Evolutionary conservation across 2,888 invertebrate species (phyloP).

Genomic region (Dastarcus helophoroides): DNA sequence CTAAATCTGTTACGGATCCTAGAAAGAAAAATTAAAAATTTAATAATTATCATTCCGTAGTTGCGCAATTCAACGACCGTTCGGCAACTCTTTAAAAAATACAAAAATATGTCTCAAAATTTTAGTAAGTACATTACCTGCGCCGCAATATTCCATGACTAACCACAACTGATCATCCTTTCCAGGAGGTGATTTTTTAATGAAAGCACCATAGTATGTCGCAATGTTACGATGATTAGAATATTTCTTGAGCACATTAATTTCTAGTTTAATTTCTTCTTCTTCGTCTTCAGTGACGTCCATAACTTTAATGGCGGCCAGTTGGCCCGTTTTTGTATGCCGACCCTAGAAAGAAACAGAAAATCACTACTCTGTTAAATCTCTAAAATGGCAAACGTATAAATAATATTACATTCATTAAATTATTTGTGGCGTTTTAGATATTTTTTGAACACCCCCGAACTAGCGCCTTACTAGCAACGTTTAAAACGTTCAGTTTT

Average conservation of each 20-base stretch:
- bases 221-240: slow-evolving; percentile 99
- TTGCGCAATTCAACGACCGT: not conserved
- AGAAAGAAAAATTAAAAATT: slow-evolving; percentile 21
- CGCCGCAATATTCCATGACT: slow-evolving; percentile 99
- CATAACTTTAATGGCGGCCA: slow-evolving; percentile 99
- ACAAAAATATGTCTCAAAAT: not conserved
- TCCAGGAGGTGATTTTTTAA: slow-evolving; percentile 96
- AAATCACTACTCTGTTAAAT: no score
- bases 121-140: slow-evolving; percentile 56
- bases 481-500: no score
- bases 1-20: slow-evolving; percentile 96
- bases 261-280: slow-evolving; percentile 99
- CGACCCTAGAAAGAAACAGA: slow-evolving; percentile 61
- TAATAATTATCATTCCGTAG: no score
- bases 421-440: no score
- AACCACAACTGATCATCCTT: slow-evolving; percentile 99
- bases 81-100: not conserved
- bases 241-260: slow-evolving; percentile 98
- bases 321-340: slow-evolving; percentile 98
- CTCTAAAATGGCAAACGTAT: no score
- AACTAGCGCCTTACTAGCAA: no score
- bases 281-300: slow-evolving; percentile 99
- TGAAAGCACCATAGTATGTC: slow-evolving; percentile 99
- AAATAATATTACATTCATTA: no score
- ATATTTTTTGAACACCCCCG: no score